Evolutionary conservation across 2,888 invertebrate genomes (phyloP).

Genomic region (Eueremaeus valkanovi): DNA sequence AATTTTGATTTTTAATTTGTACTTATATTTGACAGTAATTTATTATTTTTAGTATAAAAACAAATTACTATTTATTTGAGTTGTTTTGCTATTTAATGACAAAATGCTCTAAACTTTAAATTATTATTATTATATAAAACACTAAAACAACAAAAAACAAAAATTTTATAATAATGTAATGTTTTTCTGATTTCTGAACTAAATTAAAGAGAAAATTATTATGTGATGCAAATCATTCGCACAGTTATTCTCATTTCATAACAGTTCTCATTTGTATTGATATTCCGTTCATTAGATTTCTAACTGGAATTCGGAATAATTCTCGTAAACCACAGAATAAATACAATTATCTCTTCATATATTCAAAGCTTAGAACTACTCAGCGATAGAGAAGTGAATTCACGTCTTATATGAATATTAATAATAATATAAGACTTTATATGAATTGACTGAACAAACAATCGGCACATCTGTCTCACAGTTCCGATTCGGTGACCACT

Average conservation of each 20-base stretch:
- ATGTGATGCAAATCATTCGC: slow-evolving; percentile 21
- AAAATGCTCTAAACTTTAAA: neutral
- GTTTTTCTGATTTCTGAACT: neutral
- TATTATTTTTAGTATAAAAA: slow-evolving; percentile 27
- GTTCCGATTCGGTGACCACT: too few relatives aligned
- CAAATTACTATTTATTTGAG: slow-evolving; percentile 18
- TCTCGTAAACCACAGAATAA: too few relatives aligned
- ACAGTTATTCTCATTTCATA: neutral
- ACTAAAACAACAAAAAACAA: neutral
- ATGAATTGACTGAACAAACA: too few relatives aligned
- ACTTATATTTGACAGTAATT: slow-evolving; percentile 6
- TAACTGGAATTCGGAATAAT: too few relatives aligned
- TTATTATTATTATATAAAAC: neutral
- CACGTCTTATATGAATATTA: too few relatives aligned
- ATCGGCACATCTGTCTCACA: too few relatives aligned
- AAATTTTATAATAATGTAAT: slow-evolving; percentile 22
- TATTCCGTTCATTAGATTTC: too few relatives aligned
- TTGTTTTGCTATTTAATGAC: slow-evolving; percentile 26
- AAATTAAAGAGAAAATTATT: slow-evolving; percentile 29
- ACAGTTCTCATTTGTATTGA: too few relatives aligned
- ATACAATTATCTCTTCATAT: too few relatives aligned
- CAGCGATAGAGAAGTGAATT: too few relatives aligned
- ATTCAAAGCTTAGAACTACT: too few relatives aligned
- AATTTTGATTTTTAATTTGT: slow-evolving; percentile 4
- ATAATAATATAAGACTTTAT: too few relatives aligned